A percentile compares a stretch with the other conserved stretches of the same genome.
These are phyloP conservation scores for Amia ocellicauda DNA, from an alignment of 2,113 vertebrate species.

Conservation along the genomic window DNA sequence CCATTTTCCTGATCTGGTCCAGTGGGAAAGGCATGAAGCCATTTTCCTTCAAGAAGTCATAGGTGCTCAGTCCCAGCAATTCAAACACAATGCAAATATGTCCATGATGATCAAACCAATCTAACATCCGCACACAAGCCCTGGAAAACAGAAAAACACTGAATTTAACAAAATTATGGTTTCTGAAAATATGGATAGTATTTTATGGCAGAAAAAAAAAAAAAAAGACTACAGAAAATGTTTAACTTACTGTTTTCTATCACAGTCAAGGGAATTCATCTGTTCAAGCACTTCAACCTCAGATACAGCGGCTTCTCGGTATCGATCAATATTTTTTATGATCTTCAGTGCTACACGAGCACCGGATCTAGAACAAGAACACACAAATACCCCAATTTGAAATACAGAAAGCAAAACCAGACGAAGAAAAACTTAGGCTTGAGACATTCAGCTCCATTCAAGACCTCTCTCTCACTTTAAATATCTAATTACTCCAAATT, in stretches of 20 bases:
- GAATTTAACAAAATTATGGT: too few relatives aligned
- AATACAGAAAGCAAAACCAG: background rate
- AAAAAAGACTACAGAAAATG: background rate
- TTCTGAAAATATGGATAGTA: too few relatives aligned
- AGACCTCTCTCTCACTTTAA: too few relatives aligned
- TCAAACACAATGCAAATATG: constrained; percentile 94
- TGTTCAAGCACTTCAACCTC: constrained; percentile 92
- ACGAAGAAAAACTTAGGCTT: too few relatives aligned
- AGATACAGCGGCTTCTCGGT: constrained; percentile 90
- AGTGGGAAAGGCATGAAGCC: constrained; percentile 90
- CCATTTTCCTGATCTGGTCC: constrained; percentile 89
- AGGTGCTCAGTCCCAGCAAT: constrained; percentile 93
- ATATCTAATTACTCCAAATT: background rate
- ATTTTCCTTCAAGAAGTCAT: constrained; percentile 95
- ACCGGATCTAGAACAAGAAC: constrained; percentile 61
- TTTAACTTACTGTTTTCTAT: constrained; percentile 65
- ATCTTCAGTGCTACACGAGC: constrained; percentile 93
- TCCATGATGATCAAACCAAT: constrained; percentile 95
- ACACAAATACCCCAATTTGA: constrained; percentile 18
- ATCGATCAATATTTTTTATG: constrained; percentile 95
- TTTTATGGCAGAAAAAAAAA: background rate
- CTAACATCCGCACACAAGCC: constrained; percentile 88
- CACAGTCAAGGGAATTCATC: constrained; percentile 80
- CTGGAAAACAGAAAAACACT: constrained; percentile 50
- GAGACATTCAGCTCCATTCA: too few relatives aligned